Conservation (phyloP, 2,797 vertebrate species). For the Salmo trutta region DNA sequence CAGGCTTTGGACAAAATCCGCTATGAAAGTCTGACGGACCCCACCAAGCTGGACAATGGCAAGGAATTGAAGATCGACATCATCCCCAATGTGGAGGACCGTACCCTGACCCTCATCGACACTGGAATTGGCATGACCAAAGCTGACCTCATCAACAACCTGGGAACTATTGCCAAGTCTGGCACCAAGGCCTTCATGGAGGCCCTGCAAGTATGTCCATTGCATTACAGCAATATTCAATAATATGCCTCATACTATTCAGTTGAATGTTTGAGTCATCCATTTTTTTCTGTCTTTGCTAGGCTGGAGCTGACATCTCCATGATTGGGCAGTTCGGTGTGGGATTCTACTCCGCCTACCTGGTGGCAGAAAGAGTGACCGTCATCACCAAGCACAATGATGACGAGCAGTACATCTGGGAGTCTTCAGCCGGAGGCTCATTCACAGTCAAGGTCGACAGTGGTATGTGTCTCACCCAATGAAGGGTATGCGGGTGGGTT, state of each 20-base stretch:
- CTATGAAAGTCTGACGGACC: constrained; percentile 91
- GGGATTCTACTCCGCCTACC: constrained; percentile 92
- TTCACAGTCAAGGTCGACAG: constrained; percentile 87
- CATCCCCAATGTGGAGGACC: constrained; percentile 83
- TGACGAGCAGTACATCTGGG: constrained; percentile 93
- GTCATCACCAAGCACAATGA: constrained; percentile 94
- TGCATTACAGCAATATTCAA: not conserved
- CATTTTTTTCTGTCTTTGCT: not conserved
- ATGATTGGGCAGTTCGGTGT: constrained; percentile 97
- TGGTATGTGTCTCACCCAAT: constrained; percentile 62
- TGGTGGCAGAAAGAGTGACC: constrained; percentile 88
- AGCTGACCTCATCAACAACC: constrained; percentile 91
- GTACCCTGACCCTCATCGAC: constrained; percentile 86
- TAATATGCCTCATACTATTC: not conserved
- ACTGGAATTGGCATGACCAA: constrained; percentile 95
- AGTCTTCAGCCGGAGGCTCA: constrained; percentile 92
- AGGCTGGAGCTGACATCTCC: constrained; percentile 95
- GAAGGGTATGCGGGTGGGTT: no score
- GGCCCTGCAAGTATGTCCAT: constrained; percentile 85
- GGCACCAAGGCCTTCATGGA: constrained; percentile 97
- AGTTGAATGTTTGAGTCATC: no score
- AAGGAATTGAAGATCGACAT: constrained; percentile 93
- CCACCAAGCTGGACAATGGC: constrained; percentile 85
- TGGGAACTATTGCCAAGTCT: constrained; percentile 94
- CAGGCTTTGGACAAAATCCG: constrained; percentile 94